Evolutionary conservation across 2,888 invertebrate genomes (phyloP).

Genomic region (Callyntrura sp.): DNA sequence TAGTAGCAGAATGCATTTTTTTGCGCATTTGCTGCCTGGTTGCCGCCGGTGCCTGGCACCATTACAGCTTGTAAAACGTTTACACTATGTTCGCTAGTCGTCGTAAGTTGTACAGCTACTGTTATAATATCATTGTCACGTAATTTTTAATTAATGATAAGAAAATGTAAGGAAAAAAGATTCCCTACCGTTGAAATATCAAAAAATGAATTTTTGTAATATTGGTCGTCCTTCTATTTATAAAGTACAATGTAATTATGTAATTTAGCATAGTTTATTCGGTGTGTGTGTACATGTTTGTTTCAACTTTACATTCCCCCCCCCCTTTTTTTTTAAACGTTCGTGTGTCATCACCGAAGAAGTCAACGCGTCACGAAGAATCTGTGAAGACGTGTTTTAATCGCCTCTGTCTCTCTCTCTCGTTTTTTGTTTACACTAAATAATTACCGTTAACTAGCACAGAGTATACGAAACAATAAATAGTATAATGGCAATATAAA

Average conservation of each 20-base stretch:
- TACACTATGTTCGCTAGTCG: constrained; percentile 9
- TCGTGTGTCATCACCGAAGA: constrained; percentile 1
- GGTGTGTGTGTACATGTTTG: constrained; percentile 21
- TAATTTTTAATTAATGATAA: constrained; percentile 36
- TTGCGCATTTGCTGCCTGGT: not conserved
- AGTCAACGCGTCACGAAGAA: constrained; percentile 8
- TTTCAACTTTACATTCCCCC: constrained; percentile 1
- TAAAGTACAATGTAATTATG: constrained; percentile 18
- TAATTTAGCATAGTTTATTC: constrained; percentile 45
- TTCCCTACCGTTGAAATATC: constrained; percentile 60
- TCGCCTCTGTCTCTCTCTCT: constrained; percentile 47
- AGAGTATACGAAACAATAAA: not conserved
- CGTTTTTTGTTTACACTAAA: not conserved
- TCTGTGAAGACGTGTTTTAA: not conserved
- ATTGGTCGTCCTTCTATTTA: constrained; percentile 61
- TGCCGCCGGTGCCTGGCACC: not conserved
- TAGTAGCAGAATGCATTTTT: constrained; percentile 11
- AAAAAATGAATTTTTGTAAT: constrained; percentile 65
- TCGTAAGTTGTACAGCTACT: constrained; percentile 1
- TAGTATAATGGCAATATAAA: not conserved
- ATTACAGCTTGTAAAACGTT: constrained; percentile 6
- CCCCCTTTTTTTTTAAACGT: not conserved
- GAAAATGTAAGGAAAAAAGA: constrained; percentile 60
- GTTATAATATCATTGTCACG: constrained; percentile 34
- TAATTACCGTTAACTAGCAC: not conserved